phyloP scores from a whole-genome alignment of 2,888 invertebrate species.

The Hirtodrosophila alboralis region DNA sequence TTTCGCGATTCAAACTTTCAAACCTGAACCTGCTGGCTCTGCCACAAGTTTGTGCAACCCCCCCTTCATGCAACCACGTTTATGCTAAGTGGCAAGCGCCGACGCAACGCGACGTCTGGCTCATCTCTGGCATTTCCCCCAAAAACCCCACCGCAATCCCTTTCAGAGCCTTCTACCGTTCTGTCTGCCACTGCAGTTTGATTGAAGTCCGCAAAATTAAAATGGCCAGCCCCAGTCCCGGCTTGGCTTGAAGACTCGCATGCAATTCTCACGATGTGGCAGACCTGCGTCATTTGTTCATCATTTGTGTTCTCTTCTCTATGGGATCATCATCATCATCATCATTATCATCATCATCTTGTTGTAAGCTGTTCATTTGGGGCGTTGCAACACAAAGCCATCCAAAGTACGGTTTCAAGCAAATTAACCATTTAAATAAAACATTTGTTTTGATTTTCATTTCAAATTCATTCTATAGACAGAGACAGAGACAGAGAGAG shows the following conservation, averaged over 20 bases:
- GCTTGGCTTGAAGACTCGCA: constrained; percentile 28
- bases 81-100: constrained; percentile 79
- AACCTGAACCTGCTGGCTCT: constrained; percentile 1
- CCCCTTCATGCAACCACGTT: constrained; percentile 41
- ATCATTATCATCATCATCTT: constrained; percentile 59
- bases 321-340: constrained; percentile 62
- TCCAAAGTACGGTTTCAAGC: constrained; percentile 30
- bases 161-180: neutral
- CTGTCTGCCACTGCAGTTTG: constrained; percentile 52
- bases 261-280: constrained; percentile 76
- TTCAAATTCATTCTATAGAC: constrained; percentile 7
- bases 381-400: constrained; percentile 47
- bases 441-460: constrained; percentile 71
- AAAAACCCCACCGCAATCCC: constrained; percentile 9
- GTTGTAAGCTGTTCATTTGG: constrained; percentile 73
- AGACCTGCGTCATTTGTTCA: constrained; percentile 52
- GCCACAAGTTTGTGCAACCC: too few relatives aligned
- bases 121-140: constrained; percentile 32
- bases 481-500: neutral
- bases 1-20: constrained; percentile 12
- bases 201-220: constrained; percentile 73
- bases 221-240: constrained; percentile 39
- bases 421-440: constrained; percentile 76
- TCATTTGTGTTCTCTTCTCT: constrained; percentile 61
- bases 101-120: constrained; percentile 32